phyloP scores from a whole-genome alignment of 2,888 invertebrate species.

The Drosophila atroscutellata region DNA sequence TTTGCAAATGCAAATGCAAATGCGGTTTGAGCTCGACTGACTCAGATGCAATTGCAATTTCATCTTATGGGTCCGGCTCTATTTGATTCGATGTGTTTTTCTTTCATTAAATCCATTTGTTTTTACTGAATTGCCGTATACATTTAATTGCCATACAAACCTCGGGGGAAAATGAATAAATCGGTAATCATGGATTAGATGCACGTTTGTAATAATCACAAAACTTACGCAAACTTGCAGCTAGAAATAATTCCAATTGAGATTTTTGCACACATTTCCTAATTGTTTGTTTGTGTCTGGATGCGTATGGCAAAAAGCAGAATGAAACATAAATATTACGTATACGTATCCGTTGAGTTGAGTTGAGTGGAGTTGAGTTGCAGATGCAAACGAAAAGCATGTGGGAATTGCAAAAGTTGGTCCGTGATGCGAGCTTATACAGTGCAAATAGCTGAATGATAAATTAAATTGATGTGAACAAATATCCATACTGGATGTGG shows the following conservation, averaged over 20 bases:
- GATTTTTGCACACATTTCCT: conserved; percentile 51
- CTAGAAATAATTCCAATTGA: conserved; percentile 56
- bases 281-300: conserved; percentile 68
- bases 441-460: conserved; percentile 60
- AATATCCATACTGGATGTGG: neutral
- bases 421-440: conserved; percentile 25
- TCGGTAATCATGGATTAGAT: conserved; percentile 71
- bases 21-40: conserved; percentile 54
- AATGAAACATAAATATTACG: conserved; percentile 81
- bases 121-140: neutral
- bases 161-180: conserved; percentile 54
- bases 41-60: conserved; percentile 51
- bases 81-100: conserved; percentile 63
- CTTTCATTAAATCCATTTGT: conserved; percentile 61
- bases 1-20: conserved; percentile 11
- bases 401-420: conserved; percentile 72
- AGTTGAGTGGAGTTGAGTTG: conserved; percentile 4
- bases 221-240: conserved; percentile 41
- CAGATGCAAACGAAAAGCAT: conserved; percentile 44
- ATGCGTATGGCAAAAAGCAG: conserved; percentile 30
- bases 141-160: conserved; percentile 69
- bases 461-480: conserved; percentile 73
- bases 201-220: conserved; percentile 67
- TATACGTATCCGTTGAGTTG: conserved; percentile 46
- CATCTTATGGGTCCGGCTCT: conserved; percentile 38